Evolutionary conservation across 2,113 vertebrate species (phyloP), one percentile per base, ranked within the genome.

Genomic region (Aldabrachelys gigantea): DNA sequence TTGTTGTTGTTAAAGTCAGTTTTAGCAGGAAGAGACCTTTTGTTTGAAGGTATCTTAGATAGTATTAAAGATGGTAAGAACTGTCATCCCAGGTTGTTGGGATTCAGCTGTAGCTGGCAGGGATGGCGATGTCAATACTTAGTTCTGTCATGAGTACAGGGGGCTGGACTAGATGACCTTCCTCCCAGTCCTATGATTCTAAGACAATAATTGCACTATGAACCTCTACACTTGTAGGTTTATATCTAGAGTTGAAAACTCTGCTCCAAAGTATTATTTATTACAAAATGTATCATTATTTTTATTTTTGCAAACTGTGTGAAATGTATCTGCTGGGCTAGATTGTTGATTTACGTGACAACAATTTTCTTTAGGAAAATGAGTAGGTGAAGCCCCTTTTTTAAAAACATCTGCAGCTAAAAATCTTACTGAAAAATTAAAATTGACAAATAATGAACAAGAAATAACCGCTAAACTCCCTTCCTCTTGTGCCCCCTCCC

Each of bases 221-320:
- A 57, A 19, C 1, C 5, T 35, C 29, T 83, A 22, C 22, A 84
- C 38, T 41, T 1, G 47, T 5, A 1, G 84, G 47, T 81, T 82
- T 89, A 24, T n/a, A 89, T 69, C 12, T 29, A 12, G 95, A 57
- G 1, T 75, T 82, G 8, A 1, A 91, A 86, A 6, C 35, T 38
- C 56, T 87, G 4, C 29, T 92, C 11, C 80, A 10, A 9, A 75
- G 44, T 1, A 24, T 0, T 59, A 31, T 80, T 86, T 88, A 50
- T 85, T 87, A 79, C 21, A 87, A 90, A 93, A 90, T 54, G 47
- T 35, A 11, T 12, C 91, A 41, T 72, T n/a, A 72, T 38, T 72
- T 72, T 13, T 38, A 38, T 72, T 72, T 16, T 21, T 84, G 50
- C 3, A 52, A 90, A 91, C 84, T 1, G 1, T 21, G 1, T 56